phyloP scores from a whole-genome alignment of 2,888 invertebrate species.

The Euzetes globulus region DNA sequence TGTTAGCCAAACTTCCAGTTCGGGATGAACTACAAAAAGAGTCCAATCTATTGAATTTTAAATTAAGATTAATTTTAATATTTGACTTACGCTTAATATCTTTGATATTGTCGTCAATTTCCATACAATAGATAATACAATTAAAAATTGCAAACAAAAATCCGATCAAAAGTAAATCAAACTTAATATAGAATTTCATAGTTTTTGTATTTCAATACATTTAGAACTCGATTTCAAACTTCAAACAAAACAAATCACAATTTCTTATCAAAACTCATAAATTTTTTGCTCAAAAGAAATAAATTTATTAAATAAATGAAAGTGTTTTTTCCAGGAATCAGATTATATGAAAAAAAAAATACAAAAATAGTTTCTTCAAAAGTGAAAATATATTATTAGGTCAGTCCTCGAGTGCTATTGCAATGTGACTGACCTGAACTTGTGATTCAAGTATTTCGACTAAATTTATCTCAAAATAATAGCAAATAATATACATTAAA shows the following conservation, averaged over 20 bases:
- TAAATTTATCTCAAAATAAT: constrained; percentile 12
- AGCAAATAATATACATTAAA: neutral
- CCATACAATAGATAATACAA: neutral
- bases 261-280: neutral
- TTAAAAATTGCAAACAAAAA: neutral
- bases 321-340: neutral
- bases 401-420: neutral
- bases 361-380: neutral
- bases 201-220: neutral
- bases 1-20: constrained; percentile 33
- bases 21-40: neutral
- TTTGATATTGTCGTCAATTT: neutral
- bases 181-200: constrained; percentile 9
- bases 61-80: too few relatives aligned
- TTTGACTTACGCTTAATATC: neutral
- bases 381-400: constrained; percentile 10
- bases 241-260: neutral
- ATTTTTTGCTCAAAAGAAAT: neutral
- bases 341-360: neutral
- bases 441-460: neutral
- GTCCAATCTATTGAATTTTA: neutral
- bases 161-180: neutral
- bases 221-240: neutral
- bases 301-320: neutral
- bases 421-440: constrained; percentile 13